Evolutionary conservation across 2,888 invertebrate species (phyloP).

Genomic region (Oscheius sp.): DNA sequence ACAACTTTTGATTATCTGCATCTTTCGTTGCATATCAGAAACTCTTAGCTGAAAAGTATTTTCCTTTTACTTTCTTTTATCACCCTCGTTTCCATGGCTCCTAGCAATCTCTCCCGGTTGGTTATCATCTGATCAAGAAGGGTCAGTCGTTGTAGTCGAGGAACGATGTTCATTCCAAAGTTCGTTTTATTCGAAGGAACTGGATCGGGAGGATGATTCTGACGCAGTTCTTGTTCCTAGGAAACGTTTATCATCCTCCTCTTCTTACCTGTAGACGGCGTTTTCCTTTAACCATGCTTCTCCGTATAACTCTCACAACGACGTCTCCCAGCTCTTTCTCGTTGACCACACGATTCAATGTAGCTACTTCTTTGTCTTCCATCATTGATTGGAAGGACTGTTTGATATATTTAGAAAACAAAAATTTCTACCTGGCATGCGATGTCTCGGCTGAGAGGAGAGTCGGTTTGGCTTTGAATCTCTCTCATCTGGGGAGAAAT

Average conservation of each 20-base stretch:
- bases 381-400: background rate
- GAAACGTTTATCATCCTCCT: background rate
- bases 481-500: too few relatives aligned
- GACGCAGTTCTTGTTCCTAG: background rate
- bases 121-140: constrained; percentile 13
- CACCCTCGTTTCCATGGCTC: constrained; percentile 3
- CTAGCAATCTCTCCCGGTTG: constrained; percentile 13
- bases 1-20: constrained; percentile 14
- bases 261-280: background rate
- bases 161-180: background rate
- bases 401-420: background rate
- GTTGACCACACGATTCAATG: background rate
- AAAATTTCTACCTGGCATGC: background rate
- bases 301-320: background rate
- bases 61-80: background rate
- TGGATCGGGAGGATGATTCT: background rate
- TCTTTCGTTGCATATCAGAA: constrained; percentile 5
- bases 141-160: constrained; percentile 13
- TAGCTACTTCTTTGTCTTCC: background rate
- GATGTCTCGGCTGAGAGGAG: background rate
- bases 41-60: constrained; percentile 9
- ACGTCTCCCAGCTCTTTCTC: background rate
- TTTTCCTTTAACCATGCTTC: background rate
- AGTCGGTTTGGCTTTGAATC: background rate
- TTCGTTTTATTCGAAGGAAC: background rate